A percentile compares a stretch with the other conserved stretches of the same genome.
phyloP scores from a whole-genome alignment of 2,888 invertebrate genomes.

The Hanleya hanleyi region DNA sequence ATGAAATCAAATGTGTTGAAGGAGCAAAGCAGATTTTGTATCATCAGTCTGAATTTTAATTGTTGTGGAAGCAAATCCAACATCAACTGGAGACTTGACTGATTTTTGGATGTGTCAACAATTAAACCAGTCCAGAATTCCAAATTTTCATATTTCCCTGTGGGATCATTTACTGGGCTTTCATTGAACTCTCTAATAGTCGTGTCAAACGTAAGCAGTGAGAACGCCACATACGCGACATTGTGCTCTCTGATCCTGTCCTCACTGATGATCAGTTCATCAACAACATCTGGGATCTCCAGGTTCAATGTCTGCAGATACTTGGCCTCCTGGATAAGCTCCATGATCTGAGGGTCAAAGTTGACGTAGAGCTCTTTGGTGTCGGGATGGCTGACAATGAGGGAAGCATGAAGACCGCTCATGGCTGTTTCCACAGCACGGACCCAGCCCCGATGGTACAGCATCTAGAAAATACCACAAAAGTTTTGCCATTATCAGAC shows the following conservation, averaged over 20 bases:
- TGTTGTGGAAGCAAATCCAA: no score
- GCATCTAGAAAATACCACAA: slow-evolving; percentile 53
- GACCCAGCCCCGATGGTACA: slow-evolving; percentile 73
- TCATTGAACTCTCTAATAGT: no score
- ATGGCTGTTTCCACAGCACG: slow-evolving; percentile 70
- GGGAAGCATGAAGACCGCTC: slow-evolving; percentile 68
- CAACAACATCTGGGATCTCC: slow-evolving; percentile 71
- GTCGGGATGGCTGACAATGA: slow-evolving; percentile 77
- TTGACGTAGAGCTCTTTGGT: slow-evolving; percentile 70
- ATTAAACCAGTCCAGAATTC: no score
- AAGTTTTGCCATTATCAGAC: background rate
- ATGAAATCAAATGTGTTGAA: no score
- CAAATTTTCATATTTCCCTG: no score
- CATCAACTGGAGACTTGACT: no score
- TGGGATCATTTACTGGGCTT: no score
- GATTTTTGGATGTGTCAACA: no score
- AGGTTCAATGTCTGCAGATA: slow-evolving; percentile 71
- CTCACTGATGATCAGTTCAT: slow-evolving; percentile 67
- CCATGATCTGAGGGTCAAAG: slow-evolving; percentile 72
- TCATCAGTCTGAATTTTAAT: no score
- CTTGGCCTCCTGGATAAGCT: slow-evolving; percentile 73
- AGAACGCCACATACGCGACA: slow-evolving; percentile 69
- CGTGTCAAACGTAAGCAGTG: no score
- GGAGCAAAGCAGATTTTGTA: no score
- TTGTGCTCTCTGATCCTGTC: slow-evolving; percentile 63